These are phyloP conservation scores for Hermaeophaga mercurialis DNA, from an alignment of 2,888 invertebrate species.

Conservation along the genomic window DNA sequence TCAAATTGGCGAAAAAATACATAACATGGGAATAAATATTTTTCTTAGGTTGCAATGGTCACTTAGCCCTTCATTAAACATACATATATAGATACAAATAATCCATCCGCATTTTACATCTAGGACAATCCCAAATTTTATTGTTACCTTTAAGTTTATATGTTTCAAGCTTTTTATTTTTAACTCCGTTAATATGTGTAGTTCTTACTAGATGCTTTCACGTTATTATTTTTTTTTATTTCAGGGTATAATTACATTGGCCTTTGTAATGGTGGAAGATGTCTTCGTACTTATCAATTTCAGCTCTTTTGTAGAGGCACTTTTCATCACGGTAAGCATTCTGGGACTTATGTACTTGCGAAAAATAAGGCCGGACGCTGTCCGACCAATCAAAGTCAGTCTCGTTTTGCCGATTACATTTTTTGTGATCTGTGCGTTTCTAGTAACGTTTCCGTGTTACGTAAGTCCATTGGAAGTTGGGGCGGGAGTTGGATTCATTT, in stretches of 20 bases:
- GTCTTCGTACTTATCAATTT: slow-evolving; percentile 90
- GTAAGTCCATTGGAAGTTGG: slow-evolving; percentile 81
- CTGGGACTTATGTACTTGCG: slow-evolving; percentile 84
- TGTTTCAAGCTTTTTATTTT: too few species aligned
- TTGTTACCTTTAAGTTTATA: too few species aligned
- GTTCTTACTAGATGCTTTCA: too few species aligned
- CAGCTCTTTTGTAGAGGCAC: slow-evolving; percentile 89
- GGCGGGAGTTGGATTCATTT: slow-evolving; percentile 77
- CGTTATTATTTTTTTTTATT: slow-evolving; percentile 54
- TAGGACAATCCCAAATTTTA: too few species aligned
- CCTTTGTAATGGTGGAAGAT: slow-evolving; percentile 79
- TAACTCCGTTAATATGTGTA: too few species aligned
- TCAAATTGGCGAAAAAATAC: too few species aligned
- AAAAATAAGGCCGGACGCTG: slow-evolving; percentile 76
- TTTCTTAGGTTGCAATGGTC: too few species aligned
- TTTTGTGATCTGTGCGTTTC: slow-evolving; percentile 75
- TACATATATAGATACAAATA: too few species aligned
- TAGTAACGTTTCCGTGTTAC: slow-evolving; percentile 79
- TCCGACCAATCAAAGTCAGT: slow-evolving; percentile 82
- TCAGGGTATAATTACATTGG: slow-evolving; percentile 83
- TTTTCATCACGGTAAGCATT: slow-evolving; percentile 88
- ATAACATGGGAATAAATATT: too few species aligned
- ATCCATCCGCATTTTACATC: too few species aligned
- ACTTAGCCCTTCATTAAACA: too few species aligned
- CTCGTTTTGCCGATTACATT: slow-evolving; percentile 72